phyloP scores from a whole-genome alignment of 2,888 invertebrate species.

The Harpalus rufipes region DNA sequence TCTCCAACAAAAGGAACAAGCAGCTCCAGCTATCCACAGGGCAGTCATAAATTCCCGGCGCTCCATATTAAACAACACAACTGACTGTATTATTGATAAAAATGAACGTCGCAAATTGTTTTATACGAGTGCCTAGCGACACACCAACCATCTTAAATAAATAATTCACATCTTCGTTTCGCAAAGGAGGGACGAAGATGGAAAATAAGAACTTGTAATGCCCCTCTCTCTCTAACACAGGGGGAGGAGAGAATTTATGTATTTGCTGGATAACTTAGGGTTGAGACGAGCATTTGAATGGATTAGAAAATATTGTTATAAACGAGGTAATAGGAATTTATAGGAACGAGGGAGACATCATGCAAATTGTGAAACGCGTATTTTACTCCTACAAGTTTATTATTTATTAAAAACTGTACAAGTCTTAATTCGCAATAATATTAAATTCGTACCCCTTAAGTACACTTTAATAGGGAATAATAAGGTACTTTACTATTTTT shows the following conservation, averaged over 20 bases:
- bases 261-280: constrained; percentile 26
- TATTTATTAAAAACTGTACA: not conserved
- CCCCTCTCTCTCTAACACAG: not conserved
- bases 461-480: too few relatives aligned
- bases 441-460: too few relatives aligned
- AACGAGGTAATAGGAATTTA: constrained; percentile 22
- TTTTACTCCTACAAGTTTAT: not conserved
- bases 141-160: constrained; percentile 68
- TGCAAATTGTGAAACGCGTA: not conserved
- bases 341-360: constrained; percentile 1
- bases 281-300: constrained; percentile 35
- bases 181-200: not conserved
- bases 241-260: constrained; percentile 29
- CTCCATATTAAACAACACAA: constrained; percentile 71
- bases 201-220: not conserved
- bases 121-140: constrained; percentile 75
- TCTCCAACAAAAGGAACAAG: constrained; percentile 37
- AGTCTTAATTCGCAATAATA: not conserved
- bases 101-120: constrained; percentile 76
- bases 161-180: constrained; percentile 38
- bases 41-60: constrained; percentile 62
- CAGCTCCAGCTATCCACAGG: constrained; percentile 28
- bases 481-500: too few relatives aligned
- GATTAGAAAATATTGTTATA: constrained; percentile 35
- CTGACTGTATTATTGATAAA: constrained; percentile 76